A percentile compares a stretch with the other conserved stretches of the same genome.
These are phyloP conservation scores for Rhabdomys pumilio DNA, from an alignment of 2,797 vertebrate genomes.

Conservation along the genomic window DNA sequence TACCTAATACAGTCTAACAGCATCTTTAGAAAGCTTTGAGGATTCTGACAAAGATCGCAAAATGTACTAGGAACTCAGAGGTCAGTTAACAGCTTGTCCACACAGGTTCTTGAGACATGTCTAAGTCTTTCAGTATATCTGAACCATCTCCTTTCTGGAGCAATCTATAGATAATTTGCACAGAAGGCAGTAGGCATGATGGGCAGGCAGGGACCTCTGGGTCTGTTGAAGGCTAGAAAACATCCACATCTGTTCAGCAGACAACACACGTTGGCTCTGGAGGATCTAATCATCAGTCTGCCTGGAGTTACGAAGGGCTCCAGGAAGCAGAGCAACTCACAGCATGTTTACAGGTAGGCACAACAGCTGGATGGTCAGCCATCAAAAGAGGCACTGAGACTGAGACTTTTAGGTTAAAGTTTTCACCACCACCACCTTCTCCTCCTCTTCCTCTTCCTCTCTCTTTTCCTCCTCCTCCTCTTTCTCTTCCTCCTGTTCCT, in stretches of 20 bases:
- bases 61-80: background rate
- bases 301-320: background rate
- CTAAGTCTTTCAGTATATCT: background rate
- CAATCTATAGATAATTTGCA: background rate
- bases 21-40: conserved; percentile 55
- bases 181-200: background rate
- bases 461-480: background rate
- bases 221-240: background rate
- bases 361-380: accelerated
- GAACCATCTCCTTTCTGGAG: background rate
- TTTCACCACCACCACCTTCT: background rate
- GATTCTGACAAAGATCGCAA: conserved; percentile 40
- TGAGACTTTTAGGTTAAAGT: no score
- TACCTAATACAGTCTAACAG: background rate
- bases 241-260: background rate
- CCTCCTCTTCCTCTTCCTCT: background rate
- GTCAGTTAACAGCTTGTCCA: background rate
- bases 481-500: background rate
- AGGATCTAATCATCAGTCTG: background rate
- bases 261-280: background rate
- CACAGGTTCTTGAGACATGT: background rate
- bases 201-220: accelerated
- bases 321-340: background rate
- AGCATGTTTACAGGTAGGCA: no score
- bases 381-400: background rate